Evolutionary conservation across 2,113 vertebrate genomes (phyloP), one percentile per base, ranked within the genome.

Genomic region (Turnix velox): DNA sequence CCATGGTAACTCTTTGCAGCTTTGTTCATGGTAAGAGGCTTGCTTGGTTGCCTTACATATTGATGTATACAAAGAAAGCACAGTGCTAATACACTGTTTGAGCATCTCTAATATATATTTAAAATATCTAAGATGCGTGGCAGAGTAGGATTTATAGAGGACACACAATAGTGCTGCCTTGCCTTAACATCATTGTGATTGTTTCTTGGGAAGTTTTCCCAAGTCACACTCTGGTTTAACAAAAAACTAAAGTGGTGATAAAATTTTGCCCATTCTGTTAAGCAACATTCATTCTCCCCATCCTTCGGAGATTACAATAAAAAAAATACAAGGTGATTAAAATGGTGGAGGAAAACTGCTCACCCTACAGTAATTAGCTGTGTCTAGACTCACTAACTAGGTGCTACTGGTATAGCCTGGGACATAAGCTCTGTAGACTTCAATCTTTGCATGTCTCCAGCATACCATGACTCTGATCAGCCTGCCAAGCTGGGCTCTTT

Each of bases 1-100:
- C 94, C 95, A 96, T 93, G 95, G 92, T 91, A 96, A 96, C 94
- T 94, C 87, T n/a, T n/a, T n/a, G n/a, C n/a, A n/a, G n/a, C n/a
- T n/a, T n/a, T n/a, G n/a, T n/a, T n/a, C n/a, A n/a, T n/a, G n/a
- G n/a, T n/a, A n/a, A 84, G 81, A 77, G 87, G 81, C 69, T 62
- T 65, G 73, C 84, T 91, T 72, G 77, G 82, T 76, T 5, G 1
- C 51, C 90, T 93, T 65, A 90, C 66, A 88, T 87, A 92, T 65
- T 95, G 90, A 88, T 82, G 69, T 75, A 78, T 61, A 92, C 66
- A 68, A 81, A 58, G 62, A 66, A 82, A 87, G 57, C 42, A 79
- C 49, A 35, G 31, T 25, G 18, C 66, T 95, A 90, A 84, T 76
- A 82, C 54, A 69, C 33, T 72, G 22, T 78, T 57, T 87, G 66